phyloP scores from a whole-genome alignment of 2,888 invertebrate genomes.

The Pterostichus niger region DNA sequence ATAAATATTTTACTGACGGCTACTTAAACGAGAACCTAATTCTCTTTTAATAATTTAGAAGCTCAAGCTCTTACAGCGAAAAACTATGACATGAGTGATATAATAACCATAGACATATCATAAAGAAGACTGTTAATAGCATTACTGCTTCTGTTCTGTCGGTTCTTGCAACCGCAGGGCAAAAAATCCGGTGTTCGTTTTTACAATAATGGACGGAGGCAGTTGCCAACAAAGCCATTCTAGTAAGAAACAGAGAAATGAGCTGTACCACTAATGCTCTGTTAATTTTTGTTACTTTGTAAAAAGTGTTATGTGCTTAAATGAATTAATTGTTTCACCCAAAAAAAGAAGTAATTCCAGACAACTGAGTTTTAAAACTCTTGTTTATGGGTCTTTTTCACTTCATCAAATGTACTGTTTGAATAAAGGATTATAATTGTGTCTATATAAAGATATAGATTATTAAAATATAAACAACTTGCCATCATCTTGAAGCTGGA shows the following conservation, averaged over 20 bases:
- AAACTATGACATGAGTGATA: slow-evolving; percentile 14
- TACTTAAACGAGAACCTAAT: slow-evolving; percentile 2
- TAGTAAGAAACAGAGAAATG: slow-evolving; percentile 2
- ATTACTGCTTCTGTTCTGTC: background rate
- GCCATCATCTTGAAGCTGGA: no score
- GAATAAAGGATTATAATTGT: background rate
- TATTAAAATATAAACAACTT: no score
- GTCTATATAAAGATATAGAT: no score
- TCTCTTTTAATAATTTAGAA: slow-evolving; percentile 14
- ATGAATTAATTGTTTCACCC: slow-evolving; percentile 24
- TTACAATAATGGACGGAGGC: slow-evolving; percentile 2
- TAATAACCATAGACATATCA: slow-evolving; percentile 36
- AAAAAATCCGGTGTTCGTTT: slow-evolving; percentile 3
- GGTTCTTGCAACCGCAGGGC: background rate
- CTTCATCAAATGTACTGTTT: background rate
- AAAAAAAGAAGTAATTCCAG: background rate
- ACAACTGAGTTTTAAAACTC: background rate
- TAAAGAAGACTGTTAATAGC: slow-evolving; percentile 42
- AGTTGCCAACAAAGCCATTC: slow-evolving; percentile 1
- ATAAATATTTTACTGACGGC: slow-evolving; percentile 8
- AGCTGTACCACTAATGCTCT: slow-evolving; percentile 11
- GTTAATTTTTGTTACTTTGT: slow-evolving; percentile 25
- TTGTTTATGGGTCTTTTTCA: background rate
- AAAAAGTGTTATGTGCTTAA: slow-evolving; percentile 39
- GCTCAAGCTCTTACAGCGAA: background rate